These are phyloP conservation scores for Thyatira batis DNA, from an alignment of 2,888 invertebrate species.

Conservation along the genomic window DNA sequence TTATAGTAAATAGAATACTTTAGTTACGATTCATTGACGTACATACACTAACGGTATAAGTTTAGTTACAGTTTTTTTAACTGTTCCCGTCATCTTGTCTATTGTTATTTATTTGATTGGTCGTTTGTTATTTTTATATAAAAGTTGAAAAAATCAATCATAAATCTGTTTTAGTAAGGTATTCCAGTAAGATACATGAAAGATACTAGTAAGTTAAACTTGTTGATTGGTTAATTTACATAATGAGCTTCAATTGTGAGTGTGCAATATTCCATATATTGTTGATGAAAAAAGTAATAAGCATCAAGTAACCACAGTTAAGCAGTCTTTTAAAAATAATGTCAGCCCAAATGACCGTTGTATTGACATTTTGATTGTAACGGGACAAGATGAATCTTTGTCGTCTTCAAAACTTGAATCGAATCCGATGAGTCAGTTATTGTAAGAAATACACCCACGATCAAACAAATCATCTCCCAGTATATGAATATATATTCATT, in stretches of 20 bases:
- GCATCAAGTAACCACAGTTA: too few species aligned
- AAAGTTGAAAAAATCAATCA: too few species aligned
- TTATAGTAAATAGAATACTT: too few species aligned
- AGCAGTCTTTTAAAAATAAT: not conserved
- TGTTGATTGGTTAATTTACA: too few species aligned
- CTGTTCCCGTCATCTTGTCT: not conserved
- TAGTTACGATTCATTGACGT: not conserved
- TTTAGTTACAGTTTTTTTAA: not conserved
- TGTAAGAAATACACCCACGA: not conserved
- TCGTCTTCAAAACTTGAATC: not conserved
- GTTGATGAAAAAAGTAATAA: too few species aligned
- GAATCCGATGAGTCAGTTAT: not conserved
- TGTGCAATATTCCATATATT: too few species aligned
- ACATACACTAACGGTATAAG: conserved; percentile 6
- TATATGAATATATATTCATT: too few species aligned
- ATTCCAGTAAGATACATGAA: too few species aligned
- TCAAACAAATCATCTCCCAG: not conserved
- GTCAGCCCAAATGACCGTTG: not conserved
- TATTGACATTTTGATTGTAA: not conserved
- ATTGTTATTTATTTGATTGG: not conserved
- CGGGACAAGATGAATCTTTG: not conserved
- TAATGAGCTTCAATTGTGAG: too few species aligned
- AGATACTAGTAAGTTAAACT: too few species aligned
- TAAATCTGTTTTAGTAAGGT: too few species aligned
- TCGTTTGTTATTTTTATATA: too few species aligned